phyloP scores from a whole-genome alignment of 2,797 vertebrate species.

The Cyclura pinguis region DNA sequence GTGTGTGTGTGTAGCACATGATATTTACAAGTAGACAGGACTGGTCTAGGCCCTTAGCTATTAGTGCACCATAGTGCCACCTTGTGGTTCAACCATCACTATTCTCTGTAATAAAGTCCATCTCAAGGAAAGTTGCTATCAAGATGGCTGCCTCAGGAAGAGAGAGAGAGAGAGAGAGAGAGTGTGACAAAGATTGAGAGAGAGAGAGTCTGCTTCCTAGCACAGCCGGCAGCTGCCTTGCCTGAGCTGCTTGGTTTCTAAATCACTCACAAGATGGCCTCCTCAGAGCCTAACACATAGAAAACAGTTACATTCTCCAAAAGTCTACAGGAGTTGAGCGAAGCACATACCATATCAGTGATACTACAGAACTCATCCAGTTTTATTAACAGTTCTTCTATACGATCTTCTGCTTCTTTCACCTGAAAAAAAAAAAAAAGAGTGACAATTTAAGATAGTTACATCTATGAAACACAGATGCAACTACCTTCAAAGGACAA shows the following conservation, averaged over 20 bases:
- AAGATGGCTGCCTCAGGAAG: slow-evolving; percentile 76
- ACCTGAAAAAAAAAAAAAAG: slow-evolving; percentile 59
- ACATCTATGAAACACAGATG: not conserved
- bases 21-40: slow-evolving; percentile 68
- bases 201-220: not conserved
- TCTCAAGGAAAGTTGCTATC: slow-evolving; percentile 49
- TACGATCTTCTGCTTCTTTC: slow-evolving; percentile 58
- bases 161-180: slow-evolving; percentile 1
- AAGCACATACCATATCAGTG: slow-evolving; percentile 59
- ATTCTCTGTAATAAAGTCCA: slow-evolving; percentile 58
- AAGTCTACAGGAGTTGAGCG: slow-evolving; percentile 14
- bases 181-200: slow-evolving; percentile 9
- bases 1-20: slow-evolving; percentile 28
- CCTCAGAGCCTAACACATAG: slow-evolving; percentile 35
- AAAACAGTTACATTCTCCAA: slow-evolving; percentile 14
- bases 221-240: slow-evolving; percentile 49
- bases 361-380: slow-evolving; percentile 70
- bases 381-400: slow-evolving; percentile 65
- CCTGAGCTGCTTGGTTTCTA: slow-evolving; percentile 35
- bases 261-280: slow-evolving; percentile 56
- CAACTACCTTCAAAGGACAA: not conserved
- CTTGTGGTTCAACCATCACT: slow-evolving; percentile 68
- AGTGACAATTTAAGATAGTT: not conserved
- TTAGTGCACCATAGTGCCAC: slow-evolving; percentile 74
- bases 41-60: slow-evolving; percentile 49